Conservation (phyloP, 1,140 invertebrate genomes). For the Liolophura sinensis region DNA sequence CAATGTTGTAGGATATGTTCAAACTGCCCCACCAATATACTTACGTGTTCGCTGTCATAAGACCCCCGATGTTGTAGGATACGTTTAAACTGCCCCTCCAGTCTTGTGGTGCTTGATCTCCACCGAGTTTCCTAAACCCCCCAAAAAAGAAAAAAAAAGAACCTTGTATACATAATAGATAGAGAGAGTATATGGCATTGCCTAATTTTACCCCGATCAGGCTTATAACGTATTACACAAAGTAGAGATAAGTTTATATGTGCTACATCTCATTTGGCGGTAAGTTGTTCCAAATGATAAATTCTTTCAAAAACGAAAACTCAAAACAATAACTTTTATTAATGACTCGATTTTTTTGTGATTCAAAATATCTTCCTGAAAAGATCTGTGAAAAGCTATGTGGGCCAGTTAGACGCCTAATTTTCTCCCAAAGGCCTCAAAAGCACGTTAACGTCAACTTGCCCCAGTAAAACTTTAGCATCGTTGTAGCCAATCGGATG, state of each 20-base stretch:
- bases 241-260: no score
- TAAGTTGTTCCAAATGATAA: no score
- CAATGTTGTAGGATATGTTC: background rate
- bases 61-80: constrained; percentile 58
- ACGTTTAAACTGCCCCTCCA: constrained; percentile 60
- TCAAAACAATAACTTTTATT: no score
- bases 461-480: constrained; percentile 47
- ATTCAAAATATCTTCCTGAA: background rate
- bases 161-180: no score
- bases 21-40: background rate
- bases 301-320: no score
- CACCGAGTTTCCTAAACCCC: constrained; percentile 33
- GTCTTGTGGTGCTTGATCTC: constrained; percentile 42
- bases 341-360: background rate
- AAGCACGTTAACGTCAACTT: constrained; percentile 1
- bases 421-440: background rate
- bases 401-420: background rate
- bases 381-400: no score
- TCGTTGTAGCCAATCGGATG: constrained; percentile 59
- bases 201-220: no score
- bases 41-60: constrained; percentile 20
- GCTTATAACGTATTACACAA: no score
- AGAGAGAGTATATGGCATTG: no score
- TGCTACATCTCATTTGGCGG: no score
- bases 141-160: no score